These are phyloP conservation scores for Lasioglossum figueresi DNA, from an alignment of 2,888 invertebrate species.

Conservation along the genomic window DNA sequence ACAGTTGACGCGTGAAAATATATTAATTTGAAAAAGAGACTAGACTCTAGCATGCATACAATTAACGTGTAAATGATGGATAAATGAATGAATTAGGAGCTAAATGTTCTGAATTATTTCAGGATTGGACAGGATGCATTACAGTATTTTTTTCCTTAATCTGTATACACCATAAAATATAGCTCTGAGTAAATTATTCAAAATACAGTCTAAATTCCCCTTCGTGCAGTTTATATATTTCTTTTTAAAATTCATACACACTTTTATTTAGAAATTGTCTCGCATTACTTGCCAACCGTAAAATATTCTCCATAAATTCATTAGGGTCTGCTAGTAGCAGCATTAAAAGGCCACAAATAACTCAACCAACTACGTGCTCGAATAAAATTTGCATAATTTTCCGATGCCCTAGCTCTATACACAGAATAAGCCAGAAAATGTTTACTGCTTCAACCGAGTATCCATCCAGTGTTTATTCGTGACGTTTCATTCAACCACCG, in stretches of 20 bases:
- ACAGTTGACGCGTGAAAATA: not conserved
- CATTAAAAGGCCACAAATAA: conserved; percentile 36
- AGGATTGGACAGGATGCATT: not conserved
- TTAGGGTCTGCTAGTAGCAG: conserved; percentile 22
- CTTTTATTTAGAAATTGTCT: conserved; percentile 23
- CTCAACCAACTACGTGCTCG: conserved; percentile 31
- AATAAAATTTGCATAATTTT: conserved; percentile 39
- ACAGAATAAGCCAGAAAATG: not conserved
- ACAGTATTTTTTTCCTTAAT: not conserved
- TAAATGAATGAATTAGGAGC: not conserved
- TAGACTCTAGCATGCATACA: not conserved
- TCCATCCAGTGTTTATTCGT: not conserved
- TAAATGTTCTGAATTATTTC: not conserved
- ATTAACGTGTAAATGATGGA: not conserved
- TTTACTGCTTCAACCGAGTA: not conserved
- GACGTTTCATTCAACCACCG: not conserved
- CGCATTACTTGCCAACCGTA: conserved; percentile 12
- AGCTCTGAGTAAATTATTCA: not conserved
- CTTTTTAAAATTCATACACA: not conserved
- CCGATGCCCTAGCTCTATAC: conserved; percentile 17
- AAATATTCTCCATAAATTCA: conserved; percentile 40
- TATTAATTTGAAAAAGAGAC: not conserved
- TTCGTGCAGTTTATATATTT: not conserved
- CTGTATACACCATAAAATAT: not conserved
- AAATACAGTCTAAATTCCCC: conserved; percentile 4